Base-by-base conservation (phyloP, 1,140 invertebrate genomes). In the Hycleus phaleratus region DNA sequence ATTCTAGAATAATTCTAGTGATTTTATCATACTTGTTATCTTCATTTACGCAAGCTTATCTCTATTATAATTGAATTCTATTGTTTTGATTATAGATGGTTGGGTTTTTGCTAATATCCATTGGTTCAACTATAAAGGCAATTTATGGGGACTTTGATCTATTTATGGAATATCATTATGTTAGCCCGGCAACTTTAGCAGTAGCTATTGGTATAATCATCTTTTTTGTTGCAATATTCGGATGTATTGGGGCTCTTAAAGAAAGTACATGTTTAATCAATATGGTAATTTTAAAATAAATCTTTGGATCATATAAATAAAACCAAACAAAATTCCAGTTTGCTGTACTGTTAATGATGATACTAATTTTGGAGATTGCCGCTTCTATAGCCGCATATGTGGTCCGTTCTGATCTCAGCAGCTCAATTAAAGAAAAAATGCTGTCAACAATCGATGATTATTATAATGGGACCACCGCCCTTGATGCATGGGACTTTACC, bases 231-330 rank as follows among this genome's bases (percentile, higher is more conserved):
- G 85, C 89, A 1, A 80, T 88, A 46, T 84, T 91, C 65, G 91
- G 91, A 49, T 91, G 88, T 68, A 85, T 86, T 61, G 90, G 90
- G 7, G 90, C 90, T 1, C 69, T 90, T 47, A 88, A 83, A 71
- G 89, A 92, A 73, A 92, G 87, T 69, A 85, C 87, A 7, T 88
- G 86, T 72, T 81, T 93, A 74, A 84, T 91, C 18, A 84, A 91
- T 64, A 79, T 83, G 65, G 87, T 90, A 76, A 81, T 82, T 2
- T 54, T 54, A 5, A 32, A 2, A 5, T 32, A 2, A 32, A 32
- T 32, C 32, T 5, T 12, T 18, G 18, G 18, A 18, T 32, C 7
- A 32, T 5, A 32, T 7, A 32, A 32, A 32, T 32, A 32, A 2
- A 32, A 32, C 32, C 18, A 18, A 18, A 18, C 18, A 18, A 18